A percentile compares a stretch with the other conserved stretches of the same genome.
phyloP scores from a whole-genome alignment of 2,888 invertebrate genomes.

The Agrotis segetum region DNA sequence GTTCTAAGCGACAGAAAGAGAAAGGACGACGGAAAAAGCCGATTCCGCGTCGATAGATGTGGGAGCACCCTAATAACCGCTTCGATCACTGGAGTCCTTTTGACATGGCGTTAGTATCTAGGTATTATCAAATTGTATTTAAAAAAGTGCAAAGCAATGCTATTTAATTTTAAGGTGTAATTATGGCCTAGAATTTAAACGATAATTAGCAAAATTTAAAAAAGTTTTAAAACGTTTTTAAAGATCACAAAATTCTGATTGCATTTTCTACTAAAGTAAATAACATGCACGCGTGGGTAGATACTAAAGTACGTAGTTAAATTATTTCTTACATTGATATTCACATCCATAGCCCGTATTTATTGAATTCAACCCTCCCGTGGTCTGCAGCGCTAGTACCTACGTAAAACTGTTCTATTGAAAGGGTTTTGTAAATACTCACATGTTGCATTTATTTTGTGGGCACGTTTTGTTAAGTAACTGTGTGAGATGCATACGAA shows the following conservation, averaged over 20 bases:
- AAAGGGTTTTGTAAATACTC: background rate
- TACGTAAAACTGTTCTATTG: slow-evolving; percentile 6
- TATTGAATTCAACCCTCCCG: slow-evolving; percentile 21
- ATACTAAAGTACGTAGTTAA: slow-evolving; percentile 6
- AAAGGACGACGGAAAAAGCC: too few relatives aligned
- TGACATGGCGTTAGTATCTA: too few relatives aligned
- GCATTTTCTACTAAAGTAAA: background rate
- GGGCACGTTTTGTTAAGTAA: background rate
- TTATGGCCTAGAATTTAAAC: background rate
- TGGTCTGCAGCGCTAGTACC: background rate
- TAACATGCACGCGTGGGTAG: background rate
- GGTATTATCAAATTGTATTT: too few relatives aligned
- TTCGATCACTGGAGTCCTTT: too few relatives aligned
- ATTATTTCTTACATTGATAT: slow-evolving; percentile 19
- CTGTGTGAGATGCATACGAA: background rate
- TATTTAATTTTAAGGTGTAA: too few relatives aligned
- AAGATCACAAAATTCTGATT: background rate
- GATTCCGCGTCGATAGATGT: too few relatives aligned
- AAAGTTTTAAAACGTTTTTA: background rate
- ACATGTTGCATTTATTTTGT: slow-evolving; percentile 14
- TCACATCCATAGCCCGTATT: background rate
- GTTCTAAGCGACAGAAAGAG: too few relatives aligned
- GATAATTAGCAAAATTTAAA: background rate
- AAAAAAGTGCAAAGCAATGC: too few relatives aligned
- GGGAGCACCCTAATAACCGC: too few relatives aligned